Evolutionary conservation across 2,888 invertebrate genomes (phyloP), one percentile per base, ranked within the genome.

Genomic region (Heliconius ethilla): DNA sequence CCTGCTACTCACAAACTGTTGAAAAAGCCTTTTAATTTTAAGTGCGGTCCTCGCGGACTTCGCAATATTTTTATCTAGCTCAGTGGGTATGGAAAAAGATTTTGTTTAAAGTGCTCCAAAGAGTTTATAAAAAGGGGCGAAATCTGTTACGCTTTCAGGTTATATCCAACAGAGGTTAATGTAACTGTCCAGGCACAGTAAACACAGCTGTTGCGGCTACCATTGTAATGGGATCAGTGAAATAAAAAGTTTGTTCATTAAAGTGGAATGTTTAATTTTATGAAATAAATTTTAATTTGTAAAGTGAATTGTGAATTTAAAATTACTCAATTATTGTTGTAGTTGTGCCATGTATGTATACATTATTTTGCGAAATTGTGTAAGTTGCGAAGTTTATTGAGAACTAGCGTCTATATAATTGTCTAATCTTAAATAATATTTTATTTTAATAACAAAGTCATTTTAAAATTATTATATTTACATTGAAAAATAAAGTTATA

Each of bases 121-220:
- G 76, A 79, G 78, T 77, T 80, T 75, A 29, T 74, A 70, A 74
- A 74, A 76, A 76, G 82, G 83, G 89, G 87, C 86, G 87, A 40
- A 87, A 83, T 84, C 84, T 85, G 87, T 89, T 88, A 87, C 89
- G 88, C 89, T 90, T 91, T 91, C 91, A 88, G 86, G 87, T 86
- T 83, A 91, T 90, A 86, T 87, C 86, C 86, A 87, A 86, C 87
- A 85, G 85, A 87, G 88, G 87, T 89, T 89, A 84, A 82, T 80
- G 81, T 78, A 79, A 80, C 81, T 82, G 83, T 82, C 81, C 81
- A 77, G 79, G 77, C 77, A 73, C 74, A 81, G 67, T 82, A 76
- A 81, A 81, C 76, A 79, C 81, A 81, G 79, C 78, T 80, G 80
- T 40, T 11, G n/a, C 70, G 76, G 45, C 65, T 82, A 82, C 81